These are phyloP conservation scores for Invenusta paracnida DNA, from an alignment of 2,888 invertebrate genomes.

Conservation along the genomic window DNA sequence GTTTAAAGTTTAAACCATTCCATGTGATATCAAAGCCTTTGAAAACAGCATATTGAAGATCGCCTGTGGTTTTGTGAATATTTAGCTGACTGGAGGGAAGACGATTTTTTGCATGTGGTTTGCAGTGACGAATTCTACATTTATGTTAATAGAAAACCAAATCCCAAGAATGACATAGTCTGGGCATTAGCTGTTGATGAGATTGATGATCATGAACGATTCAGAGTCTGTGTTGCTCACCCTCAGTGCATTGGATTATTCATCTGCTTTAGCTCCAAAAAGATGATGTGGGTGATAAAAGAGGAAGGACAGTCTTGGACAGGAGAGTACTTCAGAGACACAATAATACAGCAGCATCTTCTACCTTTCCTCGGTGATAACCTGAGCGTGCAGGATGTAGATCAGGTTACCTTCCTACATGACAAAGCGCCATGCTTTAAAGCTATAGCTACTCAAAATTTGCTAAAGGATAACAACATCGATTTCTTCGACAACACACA, in stretches of 20 bases:
- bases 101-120: neutral
- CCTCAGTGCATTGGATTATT: neutral
- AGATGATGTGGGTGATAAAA: too few relatives aligned
- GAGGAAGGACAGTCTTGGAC: too few relatives aligned
- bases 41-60: neutral
- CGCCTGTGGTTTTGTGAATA: slow-evolving; percentile 19
- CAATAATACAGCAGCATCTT: too few relatives aligned
- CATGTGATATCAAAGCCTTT: neutral
- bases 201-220: neutral
- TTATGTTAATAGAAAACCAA: neutral
- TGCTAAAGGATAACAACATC: too few relatives aligned
- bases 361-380: neutral
- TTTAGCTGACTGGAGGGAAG: neutral
- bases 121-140: neutral
- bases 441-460: too few relatives aligned
- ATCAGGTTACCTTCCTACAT: too few relatives aligned
- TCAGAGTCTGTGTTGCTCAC: neutral
- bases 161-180: neutral
- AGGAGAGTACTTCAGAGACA: too few relatives aligned
- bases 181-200: neutral
- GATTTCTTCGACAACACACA: too few relatives aligned
- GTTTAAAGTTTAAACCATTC: neutral
- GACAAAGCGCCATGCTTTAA: too few relatives aligned
- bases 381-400: too few relatives aligned
- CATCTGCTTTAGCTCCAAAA: too few relatives aligned